A percentile compares a stretch with the other conserved stretches of the same genome.
These are phyloP conservation scores for Trilocha varians DNA, from an alignment of 2,888 invertebrate species.

Conservation along the genomic window DNA sequence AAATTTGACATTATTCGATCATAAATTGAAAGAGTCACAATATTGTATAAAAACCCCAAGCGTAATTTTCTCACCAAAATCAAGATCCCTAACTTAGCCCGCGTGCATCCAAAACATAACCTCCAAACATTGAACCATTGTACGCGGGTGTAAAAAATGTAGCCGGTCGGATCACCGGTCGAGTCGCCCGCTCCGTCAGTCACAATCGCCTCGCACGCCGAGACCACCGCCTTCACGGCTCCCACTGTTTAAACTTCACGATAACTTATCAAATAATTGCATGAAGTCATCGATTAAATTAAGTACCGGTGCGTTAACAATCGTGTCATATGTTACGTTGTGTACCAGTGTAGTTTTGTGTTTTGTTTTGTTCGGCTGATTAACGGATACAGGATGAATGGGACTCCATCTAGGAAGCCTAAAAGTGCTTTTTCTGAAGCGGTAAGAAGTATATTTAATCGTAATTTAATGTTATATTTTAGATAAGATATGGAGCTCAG, in stretches of 20 bases:
- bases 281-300: slow-evolving; percentile 69
- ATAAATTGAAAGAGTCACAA: too few relatives aligned
- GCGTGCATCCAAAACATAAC: slow-evolving; percentile 53
- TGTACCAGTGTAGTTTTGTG: slow-evolving; percentile 47
- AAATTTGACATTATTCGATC: too few relatives aligned
- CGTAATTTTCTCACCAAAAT: too few relatives aligned
- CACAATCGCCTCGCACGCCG: slow-evolving; percentile 8
- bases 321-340: too few relatives aligned
- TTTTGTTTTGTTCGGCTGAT: slow-evolving; percentile 36
- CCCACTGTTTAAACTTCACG: slow-evolving; percentile 29
- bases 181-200: not conserved
- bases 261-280: slow-evolving; percentile 66
- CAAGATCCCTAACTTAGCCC: too few relatives aligned
- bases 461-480: too few relatives aligned
- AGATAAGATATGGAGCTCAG: too few relatives aligned
- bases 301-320: slow-evolving; percentile 32
- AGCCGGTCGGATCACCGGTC: not conserved
- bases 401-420: slow-evolving; percentile 60
- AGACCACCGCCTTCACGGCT: slow-evolving; percentile 6
- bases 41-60: too few relatives aligned
- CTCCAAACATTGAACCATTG: slow-evolving; percentile 54
- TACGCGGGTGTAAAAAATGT: slow-evolving; percentile 41
- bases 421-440: slow-evolving; percentile 66
- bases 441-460: slow-evolving; percentile 30
- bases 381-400: slow-evolving; percentile 58